phyloP scores from a whole-genome alignment of 1,140 invertebrate genomes.

The Lepidurus apus region DNA sequence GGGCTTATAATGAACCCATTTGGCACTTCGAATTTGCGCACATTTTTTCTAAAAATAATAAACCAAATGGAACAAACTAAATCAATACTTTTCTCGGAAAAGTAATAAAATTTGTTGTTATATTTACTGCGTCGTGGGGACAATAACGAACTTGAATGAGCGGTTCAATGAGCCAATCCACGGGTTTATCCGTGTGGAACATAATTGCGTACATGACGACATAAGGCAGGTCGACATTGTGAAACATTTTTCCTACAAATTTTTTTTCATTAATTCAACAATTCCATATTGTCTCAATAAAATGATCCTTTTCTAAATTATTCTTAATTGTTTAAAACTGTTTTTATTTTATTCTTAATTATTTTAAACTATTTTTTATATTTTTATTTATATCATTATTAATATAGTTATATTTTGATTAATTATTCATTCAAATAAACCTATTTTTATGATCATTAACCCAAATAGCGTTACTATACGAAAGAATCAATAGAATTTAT shows the following conservation, averaged over 20 bases:
- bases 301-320: too few relatives aligned
- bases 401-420: neutral
- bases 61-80: constrained; percentile 33
- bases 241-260: constrained; percentile 81
- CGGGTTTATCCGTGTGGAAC: constrained; percentile 93
- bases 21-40: constrained; percentile 65
- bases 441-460: too few relatives aligned
- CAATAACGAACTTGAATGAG: constrained; percentile 87
- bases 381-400: neutral
- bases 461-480: too few relatives aligned
- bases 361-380: too few relatives aligned
- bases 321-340: too few relatives aligned
- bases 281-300: neutral
- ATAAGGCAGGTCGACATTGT: constrained; percentile 77
- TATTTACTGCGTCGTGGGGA: constrained; percentile 68
- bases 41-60: constrained; percentile 71
- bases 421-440: neutral
- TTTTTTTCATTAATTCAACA: constrained; percentile 29
- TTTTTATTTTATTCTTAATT: too few relatives aligned
- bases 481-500: too few relatives aligned
- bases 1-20: constrained; percentile 84
- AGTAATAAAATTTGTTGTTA: neutral
- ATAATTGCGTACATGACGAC: constrained; percentile 89
- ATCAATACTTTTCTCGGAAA: neutral
- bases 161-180: constrained; percentile 92